Conservation (phyloP, 2,888 invertebrate genomes). For the Ophioninae sp. region DNA sequence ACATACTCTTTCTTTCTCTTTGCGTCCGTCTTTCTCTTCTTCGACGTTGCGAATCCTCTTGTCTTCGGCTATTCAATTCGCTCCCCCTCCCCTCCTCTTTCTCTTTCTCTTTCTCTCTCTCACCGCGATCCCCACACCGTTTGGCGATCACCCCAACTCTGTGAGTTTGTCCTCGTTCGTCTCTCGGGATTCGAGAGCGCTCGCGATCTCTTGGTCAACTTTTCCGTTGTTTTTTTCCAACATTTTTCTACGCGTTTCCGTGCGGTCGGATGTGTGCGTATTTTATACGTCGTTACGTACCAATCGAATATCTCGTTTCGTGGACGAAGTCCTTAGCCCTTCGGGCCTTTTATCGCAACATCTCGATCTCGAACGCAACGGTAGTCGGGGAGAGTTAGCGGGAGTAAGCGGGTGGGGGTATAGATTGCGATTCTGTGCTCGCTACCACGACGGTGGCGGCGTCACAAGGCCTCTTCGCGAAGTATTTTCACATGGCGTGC, state of each 20-base stretch:
- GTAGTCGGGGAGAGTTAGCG: constrained; percentile 3
- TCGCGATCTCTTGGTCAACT: constrained; percentile 48
- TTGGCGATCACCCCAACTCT: constrained; percentile 33
- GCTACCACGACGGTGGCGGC: constrained; percentile 47
- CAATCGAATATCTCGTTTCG: constrained; percentile 46
- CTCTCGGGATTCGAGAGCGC: constrained; percentile 34
- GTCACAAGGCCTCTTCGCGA: constrained; percentile 50
- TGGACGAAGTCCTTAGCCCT: constrained; percentile 43
- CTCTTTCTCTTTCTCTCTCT: constrained; percentile 8
- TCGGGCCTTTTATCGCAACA: constrained; percentile 60
- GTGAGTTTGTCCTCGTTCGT: constrained; percentile 56
- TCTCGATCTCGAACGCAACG: constrained; percentile 55
- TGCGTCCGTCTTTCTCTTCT: constrained; percentile 49
- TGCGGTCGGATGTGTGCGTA: constrained; percentile 46
- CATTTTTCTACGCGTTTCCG: constrained; percentile 43
- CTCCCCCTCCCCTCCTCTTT: constrained; percentile 40
- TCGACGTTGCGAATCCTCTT: constrained; percentile 51
- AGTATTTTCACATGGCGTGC: constrained; percentile 77
- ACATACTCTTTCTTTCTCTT: constrained; percentile 42
- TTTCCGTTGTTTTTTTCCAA: constrained; percentile 54
- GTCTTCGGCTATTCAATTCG: constrained; percentile 58
- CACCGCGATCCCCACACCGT: constrained; percentile 38
- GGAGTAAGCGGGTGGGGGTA: not conserved
- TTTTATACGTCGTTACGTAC: constrained; percentile 44
- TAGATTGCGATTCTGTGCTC: constrained; percentile 25